phyloP scores from a whole-genome alignment of 2,888 invertebrate genomes.

The Microplitis deprimator region DNA sequence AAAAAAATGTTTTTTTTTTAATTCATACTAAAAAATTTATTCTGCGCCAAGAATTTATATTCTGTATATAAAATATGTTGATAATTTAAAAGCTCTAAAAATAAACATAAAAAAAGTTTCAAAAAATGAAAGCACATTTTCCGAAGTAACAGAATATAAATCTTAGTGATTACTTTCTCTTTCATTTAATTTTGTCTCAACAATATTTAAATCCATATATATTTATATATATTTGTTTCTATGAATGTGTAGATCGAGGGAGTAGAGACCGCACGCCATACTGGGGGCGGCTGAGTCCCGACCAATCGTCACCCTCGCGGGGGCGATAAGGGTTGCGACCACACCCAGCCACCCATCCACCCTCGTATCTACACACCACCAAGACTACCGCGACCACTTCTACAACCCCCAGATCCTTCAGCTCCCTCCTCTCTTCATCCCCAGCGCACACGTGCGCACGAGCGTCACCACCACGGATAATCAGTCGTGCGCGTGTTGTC shows the following conservation, averaged over 20 bases:
- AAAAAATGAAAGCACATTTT: neutral
- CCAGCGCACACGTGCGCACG: constrained; percentile 63
- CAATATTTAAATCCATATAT: constrained; percentile 9
- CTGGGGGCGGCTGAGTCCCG: constrained; percentile 64
- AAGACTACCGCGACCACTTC: neutral
- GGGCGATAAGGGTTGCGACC: constrained; percentile 59
- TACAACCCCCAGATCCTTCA: neutral
- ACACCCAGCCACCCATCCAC: constrained; percentile 52
- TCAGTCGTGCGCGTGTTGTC: constrained; percentile 63
- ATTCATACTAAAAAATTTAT: no score
- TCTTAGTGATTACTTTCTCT: constrained; percentile 2
- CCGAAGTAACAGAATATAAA: neutral
- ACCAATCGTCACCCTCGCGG: constrained; percentile 62
- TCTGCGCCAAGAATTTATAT: no score
- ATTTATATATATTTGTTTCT: constrained; percentile 8
- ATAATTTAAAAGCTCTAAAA: neutral
- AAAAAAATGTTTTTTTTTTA: no score
- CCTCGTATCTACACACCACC: constrained; percentile 29
- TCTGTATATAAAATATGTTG: no score
- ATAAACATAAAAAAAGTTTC: neutral
- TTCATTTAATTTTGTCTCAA: constrained; percentile 20
- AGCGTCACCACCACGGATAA: constrained; percentile 54
- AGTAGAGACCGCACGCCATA: constrained; percentile 62
- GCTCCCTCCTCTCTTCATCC: constrained; percentile 40
- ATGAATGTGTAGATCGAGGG: constrained; percentile 28